Evolutionary conservation across 2,113 vertebrate species (phyloP), one percentile per base, ranked within the genome.

Genomic region (Beaufortia kweichowensis): DNA sequence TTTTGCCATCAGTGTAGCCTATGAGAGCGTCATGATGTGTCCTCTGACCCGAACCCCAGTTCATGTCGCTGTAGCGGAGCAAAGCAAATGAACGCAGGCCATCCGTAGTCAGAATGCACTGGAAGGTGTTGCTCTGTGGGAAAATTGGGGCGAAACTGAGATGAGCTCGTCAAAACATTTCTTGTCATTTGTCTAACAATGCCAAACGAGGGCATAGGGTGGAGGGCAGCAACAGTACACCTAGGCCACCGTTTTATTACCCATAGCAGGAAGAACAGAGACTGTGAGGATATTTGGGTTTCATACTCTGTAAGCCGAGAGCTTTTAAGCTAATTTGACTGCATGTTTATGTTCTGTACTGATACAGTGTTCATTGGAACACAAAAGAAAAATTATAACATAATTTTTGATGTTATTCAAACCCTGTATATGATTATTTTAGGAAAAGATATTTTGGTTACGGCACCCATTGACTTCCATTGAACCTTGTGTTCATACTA

Each of bases 51-150:
- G 90, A 89, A 67, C 89, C 87, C 93, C 93, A 94, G 12, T 6
- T 75, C 93, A 94, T 94, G 28, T 90, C 86, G 11, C 88, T 85
- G 11, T 89, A 94, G 21, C 80, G 89, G 61, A 93, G 85, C 46
- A 94, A 84, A 56, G 92, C 92, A 77, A 92, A 94, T 15, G 93
- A 91, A 33, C 87, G 89, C 0, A 6, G 71, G 1, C 92, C 92
- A n/a, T 94, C 92, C 0, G 90, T 93, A 21, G 93, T 89, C 76
- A 94, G 84, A 79, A 93, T 84, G 63, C 91, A 90, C 86, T 94
- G 93, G 86, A 92, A 94, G 1, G 93, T 93, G 87, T 93, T 94
- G 0, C 86, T 93, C 93, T 94, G 79, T 28, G 80, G 2, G 17
- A 68, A 12, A 39, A 76, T 60, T 50, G 19, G 21, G 21, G 65